Evolutionary conservation across 2,113 vertebrate species (phyloP).

Genomic region (Poeciliopsis occidentalis): DNA sequence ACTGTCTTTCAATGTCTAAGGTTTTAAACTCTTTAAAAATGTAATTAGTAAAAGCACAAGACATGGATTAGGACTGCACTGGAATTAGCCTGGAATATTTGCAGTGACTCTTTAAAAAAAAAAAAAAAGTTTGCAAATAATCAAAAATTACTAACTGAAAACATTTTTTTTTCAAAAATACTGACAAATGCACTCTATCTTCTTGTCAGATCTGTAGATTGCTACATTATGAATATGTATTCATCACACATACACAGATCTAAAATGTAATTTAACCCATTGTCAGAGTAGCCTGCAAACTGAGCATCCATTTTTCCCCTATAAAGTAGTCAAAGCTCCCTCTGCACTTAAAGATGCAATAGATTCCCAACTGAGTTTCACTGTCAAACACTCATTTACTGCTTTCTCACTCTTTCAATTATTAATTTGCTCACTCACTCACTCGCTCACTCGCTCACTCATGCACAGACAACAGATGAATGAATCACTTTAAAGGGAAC

Average conservation of each 20-base stretch:
- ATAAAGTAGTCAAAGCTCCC: constrained; percentile 59
- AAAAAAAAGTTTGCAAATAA: no score
- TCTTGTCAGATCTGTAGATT: background rate
- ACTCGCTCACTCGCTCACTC: background rate
- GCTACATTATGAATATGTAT: background rate
- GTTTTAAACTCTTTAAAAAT: no score
- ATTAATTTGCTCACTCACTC: background rate
- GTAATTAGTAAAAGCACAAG: no score
- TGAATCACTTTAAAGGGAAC: background rate
- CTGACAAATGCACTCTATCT: background rate
- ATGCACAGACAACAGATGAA: background rate
- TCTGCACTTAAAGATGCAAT: constrained; percentile 32
- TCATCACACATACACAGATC: background rate
- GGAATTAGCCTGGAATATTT: no score
- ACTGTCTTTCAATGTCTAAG: no score
- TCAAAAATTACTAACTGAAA: no score
- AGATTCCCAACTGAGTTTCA: constrained; percentile 27
- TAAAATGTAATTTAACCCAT: background rate
- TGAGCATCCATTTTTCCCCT: constrained; percentile 58
- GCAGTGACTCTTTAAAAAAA: no score
- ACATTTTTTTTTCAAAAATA: no score
- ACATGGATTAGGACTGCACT: no score
- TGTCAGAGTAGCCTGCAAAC: constrained; percentile 45
- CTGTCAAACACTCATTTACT: constrained; percentile 9
- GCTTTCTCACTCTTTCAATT: constrained; percentile 25